phyloP scores from a whole-genome alignment of 2,113 vertebrate genomes.

The Albula goreensis region DNA sequence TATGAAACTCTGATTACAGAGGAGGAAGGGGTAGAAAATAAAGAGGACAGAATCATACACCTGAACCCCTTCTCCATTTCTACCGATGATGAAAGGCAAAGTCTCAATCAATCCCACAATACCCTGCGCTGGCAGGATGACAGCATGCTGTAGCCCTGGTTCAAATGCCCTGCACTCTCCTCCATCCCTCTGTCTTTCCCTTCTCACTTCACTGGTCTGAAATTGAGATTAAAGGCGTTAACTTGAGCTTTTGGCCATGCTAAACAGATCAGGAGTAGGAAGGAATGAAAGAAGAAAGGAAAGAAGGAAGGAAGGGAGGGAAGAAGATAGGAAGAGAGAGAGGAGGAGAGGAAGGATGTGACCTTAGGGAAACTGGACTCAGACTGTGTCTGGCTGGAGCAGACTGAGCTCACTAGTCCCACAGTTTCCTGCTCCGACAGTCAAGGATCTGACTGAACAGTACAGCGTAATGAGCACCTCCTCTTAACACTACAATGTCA shows the following conservation, averaged over 20 bases:
- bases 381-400: neutral
- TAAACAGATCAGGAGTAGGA: too few species aligned
- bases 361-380: too few species aligned
- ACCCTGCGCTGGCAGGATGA: neutral
- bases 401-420: neutral
- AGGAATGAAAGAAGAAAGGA: too few species aligned
- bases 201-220: too few species aligned
- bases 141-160: too few species aligned
- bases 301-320: too few species aligned
- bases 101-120: conserved; percentile 6
- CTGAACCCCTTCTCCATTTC: neutral
- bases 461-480: neutral
- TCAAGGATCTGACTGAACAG: neutral
- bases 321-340: too few species aligned
- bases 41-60: neutral
- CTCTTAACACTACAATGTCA: neutral
- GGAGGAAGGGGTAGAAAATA: neutral
- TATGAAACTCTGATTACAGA: neutral
- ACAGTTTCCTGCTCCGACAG: neutral
- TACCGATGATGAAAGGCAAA: neutral
- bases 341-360: too few species aligned
- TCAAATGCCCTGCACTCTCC: too few species aligned
- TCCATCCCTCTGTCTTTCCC: too few species aligned
- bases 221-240: too few species aligned
- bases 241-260: too few species aligned